Base-by-base conservation (phyloP, 2,113 vertebrate genomes). In the Neodontobutis hainanensis region DNA sequence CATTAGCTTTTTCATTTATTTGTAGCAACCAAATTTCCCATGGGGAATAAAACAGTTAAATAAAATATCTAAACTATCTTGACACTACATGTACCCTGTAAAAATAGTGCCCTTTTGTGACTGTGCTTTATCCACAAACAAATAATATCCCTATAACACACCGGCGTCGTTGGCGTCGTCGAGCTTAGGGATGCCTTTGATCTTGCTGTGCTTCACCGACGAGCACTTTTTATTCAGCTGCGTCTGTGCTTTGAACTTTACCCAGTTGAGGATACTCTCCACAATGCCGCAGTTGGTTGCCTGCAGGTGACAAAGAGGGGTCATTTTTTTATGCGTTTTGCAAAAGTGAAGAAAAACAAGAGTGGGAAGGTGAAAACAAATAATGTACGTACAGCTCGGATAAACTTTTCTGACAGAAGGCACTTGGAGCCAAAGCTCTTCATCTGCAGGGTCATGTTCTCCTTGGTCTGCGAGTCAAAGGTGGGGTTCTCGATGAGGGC, bases 141-240 rank as follows among this genome's bases (percentile, higher is more conserved):
- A 38, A 40, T 60, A 12, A 70, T 51, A 8, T 12, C 36, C 14
- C 0, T 0, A 15, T 32, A 5, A 68, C 94, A 89, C 92, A 99
- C 97, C 97, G 53, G 97, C 97, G 83, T 99, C 97, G 40, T 99
- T 99, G 81, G 97, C 97, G 61, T 99, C 97, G 70, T 99, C 97
- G 77, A 99, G 89, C 82, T 99, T 99, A 0, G 97, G 97, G 92
- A 99, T 99, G 81, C 97, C 97, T 88, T 99, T 99, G 88, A 99
- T 98, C 94, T 99, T 99, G 92, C 97, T 99, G 86, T 99, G 91
- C 74, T 99, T 99, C 81, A 99, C 97, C 0, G 97, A 98, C 0
- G 97, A 99, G 83, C 97, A 99, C 81, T 99, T 99, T 85, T 99
- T 99, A 85, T 99, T 99, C 68, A 99, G 91, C 82, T 99, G 97